Evolutionary conservation across 2,113 vertebrate species (phyloP).

Genomic region (Herpailurus yagouaroundi): DNA sequence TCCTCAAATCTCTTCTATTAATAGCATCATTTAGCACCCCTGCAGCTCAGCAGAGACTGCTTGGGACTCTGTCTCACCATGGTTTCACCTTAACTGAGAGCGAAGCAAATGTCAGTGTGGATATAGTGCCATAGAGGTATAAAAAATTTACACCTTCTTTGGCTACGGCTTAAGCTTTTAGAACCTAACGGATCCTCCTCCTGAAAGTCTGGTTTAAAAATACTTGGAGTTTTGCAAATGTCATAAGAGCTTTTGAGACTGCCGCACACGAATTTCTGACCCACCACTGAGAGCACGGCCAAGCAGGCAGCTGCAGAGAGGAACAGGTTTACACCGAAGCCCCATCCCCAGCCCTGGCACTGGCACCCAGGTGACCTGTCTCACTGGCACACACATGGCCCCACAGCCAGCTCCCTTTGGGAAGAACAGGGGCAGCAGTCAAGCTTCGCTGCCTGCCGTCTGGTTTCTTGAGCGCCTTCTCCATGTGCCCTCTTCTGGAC

Average conservation of each 20-base stretch:
- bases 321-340: not conserved
- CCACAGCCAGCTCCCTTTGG: not conserved
- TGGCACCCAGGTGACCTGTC: not conserved
- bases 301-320: not conserved
- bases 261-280: not conserved
- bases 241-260: not conserved
- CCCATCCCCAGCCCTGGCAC: accelerated
- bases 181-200: not conserved
- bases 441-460: not conserved
- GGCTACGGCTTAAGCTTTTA: not conserved
- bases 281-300: not conserved
- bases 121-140: not conserved
- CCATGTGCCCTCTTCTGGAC: not conserved
- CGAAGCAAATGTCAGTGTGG: slow-evolving; percentile 40
- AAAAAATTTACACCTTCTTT: not conserved
- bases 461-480: not conserved
- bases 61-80: slow-evolving; percentile 31
- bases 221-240: not conserved
- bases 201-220: slow-evolving; percentile 12
- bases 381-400: not conserved
- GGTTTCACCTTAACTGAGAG: slow-evolving; percentile 56
- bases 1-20: slow-evolving; percentile 70
- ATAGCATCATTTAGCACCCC: slow-evolving; percentile 55
- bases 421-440: not conserved
- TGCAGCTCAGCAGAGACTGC: not conserved